Percentiles rank a stretch among this genome's conserved stretches.
These are phyloP conservation scores for Pheosia tremula DNA, from an alignment of 2,888 invertebrate species.

Conservation along the genomic window DNA sequence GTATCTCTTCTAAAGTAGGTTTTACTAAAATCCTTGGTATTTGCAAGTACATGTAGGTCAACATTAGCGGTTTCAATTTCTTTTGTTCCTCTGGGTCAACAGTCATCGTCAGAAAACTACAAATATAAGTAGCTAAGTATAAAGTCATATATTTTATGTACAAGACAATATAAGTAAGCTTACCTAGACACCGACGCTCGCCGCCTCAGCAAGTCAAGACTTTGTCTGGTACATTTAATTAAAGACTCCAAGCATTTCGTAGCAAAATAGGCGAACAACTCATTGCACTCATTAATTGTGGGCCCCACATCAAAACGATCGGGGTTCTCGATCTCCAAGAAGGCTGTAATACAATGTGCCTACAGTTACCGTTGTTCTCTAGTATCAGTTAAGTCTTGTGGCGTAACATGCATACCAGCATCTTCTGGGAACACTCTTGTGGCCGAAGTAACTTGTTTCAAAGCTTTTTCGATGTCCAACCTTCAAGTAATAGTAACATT, in stretches of 20 bases:
- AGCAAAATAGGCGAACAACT: conserved; percentile 92
- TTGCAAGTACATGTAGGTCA: conserved; percentile 86
- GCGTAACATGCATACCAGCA: conserved; percentile 71
- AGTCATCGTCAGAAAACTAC: conserved; percentile 79
- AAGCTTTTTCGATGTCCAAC: conserved; percentile 85
- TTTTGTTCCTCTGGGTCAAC: conserved; percentile 75
- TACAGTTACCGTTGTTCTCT: background rate
- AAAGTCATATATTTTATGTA: background rate
- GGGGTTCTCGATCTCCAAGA: conserved; percentile 86
- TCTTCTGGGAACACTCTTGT: conserved; percentile 84
- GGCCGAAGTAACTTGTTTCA: conserved; percentile 85
- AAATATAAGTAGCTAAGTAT: conserved; percentile 14
- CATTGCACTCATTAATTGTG: conserved; percentile 90
- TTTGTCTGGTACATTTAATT: conserved; percentile 89
- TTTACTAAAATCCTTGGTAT: conserved; percentile 86
- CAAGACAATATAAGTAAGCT: conserved; percentile 25
- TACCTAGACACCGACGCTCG: conserved; percentile 80
- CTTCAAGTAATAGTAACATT: conserved; percentile 38
- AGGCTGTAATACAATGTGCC: conserved; percentile 69
- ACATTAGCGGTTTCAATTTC: conserved; percentile 83
- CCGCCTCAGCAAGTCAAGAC: conserved; percentile 89
- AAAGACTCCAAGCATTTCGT: conserved; percentile 89
- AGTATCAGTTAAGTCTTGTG: background rate
- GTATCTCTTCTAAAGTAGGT: conserved; percentile 89
- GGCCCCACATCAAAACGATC: conserved; percentile 83